These are phyloP conservation scores for Tetragnatha montana DNA, from an alignment of 2,888 invertebrate species.

Conservation along the genomic window DNA sequence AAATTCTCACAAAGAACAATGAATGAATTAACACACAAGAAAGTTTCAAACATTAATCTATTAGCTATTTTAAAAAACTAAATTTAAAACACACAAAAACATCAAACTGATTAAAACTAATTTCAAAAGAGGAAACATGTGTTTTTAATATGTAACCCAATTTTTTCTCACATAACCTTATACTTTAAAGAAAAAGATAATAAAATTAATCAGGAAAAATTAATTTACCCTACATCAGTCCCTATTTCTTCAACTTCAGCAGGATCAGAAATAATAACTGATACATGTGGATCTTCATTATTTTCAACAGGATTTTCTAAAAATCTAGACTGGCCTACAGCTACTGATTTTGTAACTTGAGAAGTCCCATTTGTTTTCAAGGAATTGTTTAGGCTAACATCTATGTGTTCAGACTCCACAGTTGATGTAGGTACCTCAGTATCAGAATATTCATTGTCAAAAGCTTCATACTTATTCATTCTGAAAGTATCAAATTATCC, in stretches of 20 bases:
- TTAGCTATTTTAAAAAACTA: too few species aligned
- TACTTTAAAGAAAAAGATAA: too few species aligned
- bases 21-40: too few species aligned
- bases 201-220: too few species aligned
- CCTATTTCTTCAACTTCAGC: slow-evolving; percentile 55
- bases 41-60: too few species aligned
- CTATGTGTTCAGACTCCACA: slow-evolving; percentile 50
- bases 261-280: slow-evolving; percentile 64
- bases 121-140: too few species aligned
- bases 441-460: slow-evolving; percentile 63
- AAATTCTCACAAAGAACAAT: too few species aligned
- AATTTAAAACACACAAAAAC: too few species aligned
- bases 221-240: slow-evolving; percentile 50
- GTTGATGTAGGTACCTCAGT: neutral
- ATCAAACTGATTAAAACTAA: too few species aligned
- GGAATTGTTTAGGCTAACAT: slow-evolving; percentile 42
- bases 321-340: slow-evolving; percentile 65
- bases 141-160: too few species aligned
- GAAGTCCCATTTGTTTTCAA: slow-evolving; percentile 10
- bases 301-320: slow-evolving; percentile 40
- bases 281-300: slow-evolving; percentile 29
- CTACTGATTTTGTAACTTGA: slow-evolving; percentile 26
- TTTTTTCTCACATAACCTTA: too few species aligned
- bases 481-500: slow-evolving; percentile 13
- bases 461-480: slow-evolving; percentile 67